Base-by-base conservation (phyloP, 2,888 invertebrate genomes). In the Drosophila antonietae region DNA sequence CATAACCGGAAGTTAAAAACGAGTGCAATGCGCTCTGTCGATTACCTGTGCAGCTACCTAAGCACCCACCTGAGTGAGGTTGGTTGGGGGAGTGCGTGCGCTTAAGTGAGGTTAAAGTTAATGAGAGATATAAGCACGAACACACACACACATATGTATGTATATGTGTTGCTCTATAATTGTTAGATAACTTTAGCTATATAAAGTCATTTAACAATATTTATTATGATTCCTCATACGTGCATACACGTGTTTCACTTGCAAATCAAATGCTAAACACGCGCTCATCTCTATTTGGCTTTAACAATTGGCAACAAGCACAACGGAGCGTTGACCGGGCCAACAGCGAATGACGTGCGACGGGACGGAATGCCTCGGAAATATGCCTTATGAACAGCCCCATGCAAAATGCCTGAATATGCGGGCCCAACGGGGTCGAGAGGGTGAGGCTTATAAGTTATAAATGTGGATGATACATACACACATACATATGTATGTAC, bases 1-100 rank as follows among this genome's bases (percentile, higher is more conserved):
- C 89, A 89, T 89, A 89, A 89, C 88, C 87, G 86, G 86, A 86
- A 86, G 86, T 80, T 73, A 66, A 63, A 59, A 59, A 49, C 59
- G 88, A 83, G 80, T 85, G 88, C 88, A 82, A 64, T 80, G 83
- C 64, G 77, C 82, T 67, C 64, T 69, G 53, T 80, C 59, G 70
- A 64, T 59, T 62, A 46, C 64, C 55, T 75, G 56, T 10, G 33
- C 43, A 39, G 31, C 14, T 18, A 44, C 53, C 31, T 18, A 28
- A 35, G 12, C 43, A 31, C 56, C 52, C 39, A 8, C 63, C 28
- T 23, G 31, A 9, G 6, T 23, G 31, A 9, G 6, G 12, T 6
- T 1, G 49, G 31, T 6, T 3, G 49, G 49, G 49, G 6, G 12
- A 51, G 12, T 7, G 39, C 39, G 28, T 28, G 43, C 15, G 39